Evolutionary conservation across 2,888 invertebrate genomes (phyloP), one percentile per base, ranked within the genome.

Genomic region (Chydorus sphaericus): DNA sequence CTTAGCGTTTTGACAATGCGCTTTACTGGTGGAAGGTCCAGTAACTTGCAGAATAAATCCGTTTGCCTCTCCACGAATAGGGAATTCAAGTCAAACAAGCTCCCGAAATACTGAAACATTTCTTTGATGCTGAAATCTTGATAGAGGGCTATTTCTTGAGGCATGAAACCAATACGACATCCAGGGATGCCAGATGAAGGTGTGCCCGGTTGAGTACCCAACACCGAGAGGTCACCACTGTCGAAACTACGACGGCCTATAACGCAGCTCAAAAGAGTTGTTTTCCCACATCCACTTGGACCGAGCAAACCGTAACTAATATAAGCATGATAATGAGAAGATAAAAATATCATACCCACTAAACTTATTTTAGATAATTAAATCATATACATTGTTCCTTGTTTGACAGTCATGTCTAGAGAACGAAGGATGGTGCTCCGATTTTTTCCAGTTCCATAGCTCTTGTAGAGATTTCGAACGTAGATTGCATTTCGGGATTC

Each of bases 261-360:
- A 65, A 93, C 86, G 71, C 91, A 91, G 50, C 90, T 86, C 4
- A 94, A 77, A 14, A 94, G 74, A 0, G 94, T 94, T 3, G 94
- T 94, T 62, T 94, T 94, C n/a, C 92, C 92, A 69, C 94, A 94
- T 33, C 94, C 94, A 59, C 92, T 92, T 6, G 94, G 92, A 26
- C 94, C 94, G 28, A 94, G 75, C 10, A 94, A 77, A 57, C 93
- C 93, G 70, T 94, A 94, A 71, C 93, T 94, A 73, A n/a, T 69
- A 68, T n/a, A n/a, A n/a, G n/a, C n/a, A n/a, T n/a, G n/a, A n/a
- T n/a, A n/a, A n/a, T n/a, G n/a, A n/a, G n/a, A n/a, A n/a, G n/a
- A n/a, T n/a, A n/a, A n/a, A n/a, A n/a, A n/a, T n/a, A n/a, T n/a
- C n/a, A n/a, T n/a, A n/a, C n/a, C n/a, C n/a, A n/a, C n/a, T n/a